Evolutionary conservation across 1,140 invertebrate genomes (phyloP).

Genomic region (Meteorus sp.): DNA sequence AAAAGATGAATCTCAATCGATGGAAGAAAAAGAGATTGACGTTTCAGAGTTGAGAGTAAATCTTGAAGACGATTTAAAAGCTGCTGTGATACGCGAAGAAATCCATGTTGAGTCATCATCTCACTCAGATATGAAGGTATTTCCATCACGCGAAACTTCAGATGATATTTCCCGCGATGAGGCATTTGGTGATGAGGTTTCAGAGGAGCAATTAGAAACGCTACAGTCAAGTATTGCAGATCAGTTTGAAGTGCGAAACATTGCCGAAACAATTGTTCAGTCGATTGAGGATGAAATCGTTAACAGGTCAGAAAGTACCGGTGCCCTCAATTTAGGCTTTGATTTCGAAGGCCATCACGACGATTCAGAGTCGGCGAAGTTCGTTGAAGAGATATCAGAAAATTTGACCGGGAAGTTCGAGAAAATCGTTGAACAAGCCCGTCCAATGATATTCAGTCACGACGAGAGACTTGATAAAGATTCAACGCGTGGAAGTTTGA

Average conservation of each 20-base stretch:
- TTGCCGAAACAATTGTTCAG: conserved; percentile 44
- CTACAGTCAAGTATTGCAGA: no score
- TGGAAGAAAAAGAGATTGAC: conserved; percentile 21
- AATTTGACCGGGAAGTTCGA: conserved; percentile 51
- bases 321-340: conserved; percentile 32
- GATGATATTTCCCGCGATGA: conserved; percentile 10
- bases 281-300: conserved; percentile 51
- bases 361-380: conserved; percentile 35
- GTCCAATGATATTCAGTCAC: conserved; percentile 9
- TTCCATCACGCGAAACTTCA: conserved; percentile 5
- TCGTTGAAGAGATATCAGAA: conserved; percentile 47
- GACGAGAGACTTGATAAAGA: conserved; percentile 39
- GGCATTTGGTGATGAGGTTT: conserved; percentile 1
- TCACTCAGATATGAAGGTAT: conserved; percentile 9
- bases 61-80: conserved; percentile 27
- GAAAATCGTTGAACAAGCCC: conserved; percentile 31
- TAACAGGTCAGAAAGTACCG: conserved; percentile 37
- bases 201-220: no score
- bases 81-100: conserved; percentile 32
- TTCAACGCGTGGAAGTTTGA: conserved; percentile 39
- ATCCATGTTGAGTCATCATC: conserved; percentile 34
- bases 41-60: conserved; percentile 12
- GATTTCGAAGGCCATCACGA: conserved; percentile 20
- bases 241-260: conserved; percentile 36
- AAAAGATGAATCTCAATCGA: conserved; percentile 29